Percentiles rank a stretch among this genome's conserved stretches.
Conservation (phyloP, 2,113 vertebrate genomes). For the Toxotes chatareus region DNA sequence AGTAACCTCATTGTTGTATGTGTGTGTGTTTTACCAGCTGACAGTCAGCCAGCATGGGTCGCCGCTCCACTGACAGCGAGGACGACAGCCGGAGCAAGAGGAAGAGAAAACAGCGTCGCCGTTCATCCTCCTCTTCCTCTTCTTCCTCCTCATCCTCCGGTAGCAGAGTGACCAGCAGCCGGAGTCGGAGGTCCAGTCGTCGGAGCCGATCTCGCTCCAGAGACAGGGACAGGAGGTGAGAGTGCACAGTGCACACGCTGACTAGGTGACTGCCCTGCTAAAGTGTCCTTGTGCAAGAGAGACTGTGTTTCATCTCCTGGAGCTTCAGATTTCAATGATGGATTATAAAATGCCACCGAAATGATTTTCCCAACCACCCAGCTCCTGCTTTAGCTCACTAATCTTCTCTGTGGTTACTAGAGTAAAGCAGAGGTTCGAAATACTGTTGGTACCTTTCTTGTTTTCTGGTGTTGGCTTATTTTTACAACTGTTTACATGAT, state of each 20-base stretch:
- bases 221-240: slow-evolving; percentile 74
- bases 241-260: not conserved
- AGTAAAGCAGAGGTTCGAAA: not conserved
- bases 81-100: slow-evolving; percentile 89
- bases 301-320: not conserved
- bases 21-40: slow-evolving; percentile 22
- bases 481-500: not conserved
- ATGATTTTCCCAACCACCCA: not conserved
- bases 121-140: slow-evolving; percentile 89
- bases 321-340: not conserved
- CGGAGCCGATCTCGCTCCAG: slow-evolving; percentile 90
- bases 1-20: not conserved
- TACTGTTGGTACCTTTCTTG: not conserved
- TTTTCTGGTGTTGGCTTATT: not conserved
- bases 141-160: slow-evolving; percentile 93
- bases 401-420: not conserved
- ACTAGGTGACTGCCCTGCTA: not conserved
- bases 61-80: slow-evolving; percentile 93
- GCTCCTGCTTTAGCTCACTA: not conserved
- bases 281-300: not conserved
- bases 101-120: slow-evolving; percentile 91
- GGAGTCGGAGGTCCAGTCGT: slow-evolving; percentile 88
- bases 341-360: too few relatives aligned
- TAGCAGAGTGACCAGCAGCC: slow-evolving; percentile 86
- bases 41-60: slow-evolving; percentile 86